These are phyloP conservation scores for Grallaria varia DNA, from an alignment of 2,113 vertebrate species.

Conservation along the genomic window DNA sequence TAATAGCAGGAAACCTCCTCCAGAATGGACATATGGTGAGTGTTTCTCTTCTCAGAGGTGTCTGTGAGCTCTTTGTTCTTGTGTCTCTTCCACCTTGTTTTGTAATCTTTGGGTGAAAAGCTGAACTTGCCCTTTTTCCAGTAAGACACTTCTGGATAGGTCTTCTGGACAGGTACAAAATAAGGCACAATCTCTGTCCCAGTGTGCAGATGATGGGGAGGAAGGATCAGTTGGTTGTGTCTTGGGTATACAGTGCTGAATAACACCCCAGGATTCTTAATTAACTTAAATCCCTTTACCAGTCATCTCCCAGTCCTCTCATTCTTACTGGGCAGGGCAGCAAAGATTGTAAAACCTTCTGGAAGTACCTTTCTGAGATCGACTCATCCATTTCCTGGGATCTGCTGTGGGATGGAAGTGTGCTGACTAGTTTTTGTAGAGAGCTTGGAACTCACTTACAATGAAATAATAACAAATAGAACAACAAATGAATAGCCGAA, in stretches of 20 bases:
- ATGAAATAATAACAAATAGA: background rate
- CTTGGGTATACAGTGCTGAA: background rate
- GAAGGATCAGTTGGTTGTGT: rapidly evolving
- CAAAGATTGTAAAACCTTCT: background rate
- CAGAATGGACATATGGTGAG: conserved; percentile 85
- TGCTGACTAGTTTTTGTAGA: background rate
- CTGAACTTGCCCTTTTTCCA: background rate
- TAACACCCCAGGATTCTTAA: rapidly evolving
- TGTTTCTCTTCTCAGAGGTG: background rate
- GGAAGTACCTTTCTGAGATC: background rate
- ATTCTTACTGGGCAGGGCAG: rapidly evolving
- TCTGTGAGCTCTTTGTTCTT: background rate
- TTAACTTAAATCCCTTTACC: background rate
- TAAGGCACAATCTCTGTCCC: background rate
- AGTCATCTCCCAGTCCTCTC: background rate
- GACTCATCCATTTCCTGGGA: background rate
- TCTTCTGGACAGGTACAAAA: background rate
- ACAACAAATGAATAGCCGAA: background rate
- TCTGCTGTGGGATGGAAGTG: background rate
- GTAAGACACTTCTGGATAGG: background rate
- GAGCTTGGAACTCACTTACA: background rate
- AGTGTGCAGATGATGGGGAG: rapidly evolving
- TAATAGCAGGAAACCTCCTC: conserved; percentile 84
- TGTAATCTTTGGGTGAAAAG: background rate
- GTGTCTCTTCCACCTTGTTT: background rate